Evolutionary conservation across 2,113 vertebrate species (phyloP), one percentile per base, ranked within the genome.

Genomic region (Rhipidura dahli): DNA sequence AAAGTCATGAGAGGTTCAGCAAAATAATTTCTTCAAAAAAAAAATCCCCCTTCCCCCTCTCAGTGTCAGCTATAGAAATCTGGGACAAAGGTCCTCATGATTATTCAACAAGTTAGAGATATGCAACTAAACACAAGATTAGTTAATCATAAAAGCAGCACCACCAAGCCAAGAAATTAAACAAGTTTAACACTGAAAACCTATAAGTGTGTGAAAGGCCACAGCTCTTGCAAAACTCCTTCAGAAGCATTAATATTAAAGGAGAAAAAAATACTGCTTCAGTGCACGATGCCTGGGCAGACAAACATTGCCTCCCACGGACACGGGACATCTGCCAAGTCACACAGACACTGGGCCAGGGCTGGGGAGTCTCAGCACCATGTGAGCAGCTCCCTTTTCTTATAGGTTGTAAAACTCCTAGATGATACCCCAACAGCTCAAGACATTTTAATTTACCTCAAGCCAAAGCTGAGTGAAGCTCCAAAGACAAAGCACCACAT

Each of bases 191-290:
- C 72, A 87, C 70, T n/a, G 91, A 94, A 91, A 97, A 96, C 93
- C 94, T 96, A 77, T 51, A 96, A 97, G 86, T 96, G 77, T 94
- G 97, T 88, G 93, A 98, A 98, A 98, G 96, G 97, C n/a, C 94
- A 97, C 4, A 37, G 87, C 45, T 96, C 90, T 98, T 97, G 79
- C 5, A 57, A 97, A 98, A 98, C 78, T 93, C 73, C 30, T 64
- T 39, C 91, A 64, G 57, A 61, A 89, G 76, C 71, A 59, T 73
- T 82, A 56, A 81, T 47, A 78, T 47, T 59, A 51, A 53, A 92
- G 7, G 7, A 8, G 31, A 53, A 53, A 83, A 83, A 78, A 77
- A 42, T 6, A 24, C 50, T 8, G 82, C 69, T 75, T 59, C 20
- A 5, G 70, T 42, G 68, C 82, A 40, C 0, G 33, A 78, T 59